Conservation (phyloP, 2,113 vertebrate species). For the Gorilla gorilla region DNA sequence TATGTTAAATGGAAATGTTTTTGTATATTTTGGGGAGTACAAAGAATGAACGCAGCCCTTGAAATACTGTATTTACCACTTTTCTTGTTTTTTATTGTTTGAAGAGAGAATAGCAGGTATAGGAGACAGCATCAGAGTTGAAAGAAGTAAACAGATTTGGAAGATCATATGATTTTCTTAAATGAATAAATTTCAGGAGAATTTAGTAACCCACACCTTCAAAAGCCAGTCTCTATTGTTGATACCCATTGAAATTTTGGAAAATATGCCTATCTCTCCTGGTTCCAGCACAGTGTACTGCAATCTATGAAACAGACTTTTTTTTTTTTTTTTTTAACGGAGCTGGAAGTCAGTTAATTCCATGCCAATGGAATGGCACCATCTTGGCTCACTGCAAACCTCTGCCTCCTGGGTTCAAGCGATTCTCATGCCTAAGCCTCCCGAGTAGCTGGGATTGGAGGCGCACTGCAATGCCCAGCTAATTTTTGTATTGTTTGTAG, state of each 20-base stretch:
- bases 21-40: neutral
- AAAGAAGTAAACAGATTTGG: neutral
- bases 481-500: no score
- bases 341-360: no score
- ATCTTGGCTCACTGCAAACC: no score
- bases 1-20: neutral
- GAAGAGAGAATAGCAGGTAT: neutral
- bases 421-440: no score
- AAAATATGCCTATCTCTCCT: neutral
- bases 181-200: neutral
- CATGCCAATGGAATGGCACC: no score
- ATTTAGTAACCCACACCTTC: neutral
- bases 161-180: neutral
- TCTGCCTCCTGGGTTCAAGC: no score
- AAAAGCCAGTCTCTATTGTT: neutral
- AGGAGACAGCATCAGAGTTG: neutral
- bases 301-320: neutral
- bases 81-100: neutral
- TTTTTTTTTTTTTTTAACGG: neutral
- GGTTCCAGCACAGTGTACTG: neutral
- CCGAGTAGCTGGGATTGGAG: no score
- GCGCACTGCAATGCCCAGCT: no score
- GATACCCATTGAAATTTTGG: neutral
- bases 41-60: neutral
- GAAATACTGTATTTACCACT: neutral